Base-by-base conservation (phyloP, 2,888 invertebrate species). In the Dryocosmus kuriphilus region DNA sequence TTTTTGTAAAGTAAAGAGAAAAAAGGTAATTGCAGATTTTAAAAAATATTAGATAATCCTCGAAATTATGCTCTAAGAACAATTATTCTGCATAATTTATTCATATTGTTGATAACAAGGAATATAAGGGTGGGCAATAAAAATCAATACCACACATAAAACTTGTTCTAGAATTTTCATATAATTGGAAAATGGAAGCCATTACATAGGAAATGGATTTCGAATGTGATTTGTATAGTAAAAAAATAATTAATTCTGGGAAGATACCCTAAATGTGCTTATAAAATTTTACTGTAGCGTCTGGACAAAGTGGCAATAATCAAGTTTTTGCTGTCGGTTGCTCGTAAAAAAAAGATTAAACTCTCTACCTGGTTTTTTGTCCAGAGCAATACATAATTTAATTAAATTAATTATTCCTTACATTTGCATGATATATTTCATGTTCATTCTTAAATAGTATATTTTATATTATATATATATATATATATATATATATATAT, bases 191-290 rank as follows among this genome's bases (percentile, higher is more conserved):
- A 57, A 7, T 57, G 2, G 22, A 22, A 57, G 24, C 22, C 24
- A 57, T 57, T 30, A 24, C 24, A 16, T 11, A 41, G 24, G 27
- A 67, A 67, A 67, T 51, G 3, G 30, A 46, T 67, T 27, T 46
- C 19, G 24, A 22, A 24, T 67, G 27, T 8, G 2, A 67, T 38
- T 27, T 14, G 19, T 19, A 16, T 2, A 51, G n/a, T 55, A 60
- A 57, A 60, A 57, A 57, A 55, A 35, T 74, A 57, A 60, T 19
- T 60, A 74, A 22, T 74, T 60, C 74, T 22, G 32, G 2, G 57
- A 74, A 74, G 57, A 74, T 60, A 60, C 14, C 32, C 74, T 22
- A 38, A 41, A n/a, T 19, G 16, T 1, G 0, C 1, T 11, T 60
- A n/a, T 11, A 38, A 38, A 38, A 9, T 38, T 2, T 38, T 38